A percentile compares a stretch with the other conserved stretches of the same genome.
Evolutionary conservation across 2,797 vertebrate genomes (phyloP).

Genomic region (Phoeniculus purpureus): DNA sequence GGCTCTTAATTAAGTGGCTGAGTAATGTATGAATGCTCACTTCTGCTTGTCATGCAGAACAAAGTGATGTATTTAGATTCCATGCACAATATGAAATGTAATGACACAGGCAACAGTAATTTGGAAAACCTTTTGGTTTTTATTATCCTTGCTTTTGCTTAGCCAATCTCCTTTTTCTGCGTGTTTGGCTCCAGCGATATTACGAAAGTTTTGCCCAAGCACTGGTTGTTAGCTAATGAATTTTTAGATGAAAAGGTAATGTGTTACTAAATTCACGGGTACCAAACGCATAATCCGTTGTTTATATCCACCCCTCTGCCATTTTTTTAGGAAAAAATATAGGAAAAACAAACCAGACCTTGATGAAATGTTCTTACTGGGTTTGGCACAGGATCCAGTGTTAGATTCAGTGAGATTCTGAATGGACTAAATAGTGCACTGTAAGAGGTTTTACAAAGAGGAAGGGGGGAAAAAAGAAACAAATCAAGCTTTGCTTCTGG

Average conservation of each 20-base stretch:
- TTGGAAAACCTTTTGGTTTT: constrained; percentile 76
- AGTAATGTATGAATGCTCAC: constrained; percentile 85
- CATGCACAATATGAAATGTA: constrained; percentile 86
- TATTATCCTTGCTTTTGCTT: constrained; percentile 75
- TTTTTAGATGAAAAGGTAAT: constrained; percentile 60
- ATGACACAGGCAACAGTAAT: constrained; percentile 82
- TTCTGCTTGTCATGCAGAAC: constrained; percentile 85
- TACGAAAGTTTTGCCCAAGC: constrained; percentile 60
- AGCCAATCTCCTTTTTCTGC: constrained; percentile 51
- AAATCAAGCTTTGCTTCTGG: constrained; percentile 42
- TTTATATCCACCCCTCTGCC: not conserved
- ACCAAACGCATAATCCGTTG: constrained; percentile 14
- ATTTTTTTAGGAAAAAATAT: constrained; percentile 37
- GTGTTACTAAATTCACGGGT: not conserved
- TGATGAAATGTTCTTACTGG: constrained; percentile 11
- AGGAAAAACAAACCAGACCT: constrained; percentile 29
- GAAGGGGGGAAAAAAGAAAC: not conserved
- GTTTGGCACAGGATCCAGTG: constrained; percentile 40
- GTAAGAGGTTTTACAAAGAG: constrained; percentile 42
- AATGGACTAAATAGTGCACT: constrained; percentile 50
- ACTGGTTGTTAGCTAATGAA: constrained; percentile 53
- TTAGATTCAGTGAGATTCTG: constrained; percentile 38
- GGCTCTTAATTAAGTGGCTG: constrained; percentile 86
- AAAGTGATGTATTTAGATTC: constrained; percentile 86
- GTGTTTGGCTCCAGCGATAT: constrained; percentile 51